Evolutionary conservation across 2,797 vertebrate genomes (phyloP), one percentile per base, ranked within the genome.

Genomic region (Microctenopoma steveboyesi): DNA sequence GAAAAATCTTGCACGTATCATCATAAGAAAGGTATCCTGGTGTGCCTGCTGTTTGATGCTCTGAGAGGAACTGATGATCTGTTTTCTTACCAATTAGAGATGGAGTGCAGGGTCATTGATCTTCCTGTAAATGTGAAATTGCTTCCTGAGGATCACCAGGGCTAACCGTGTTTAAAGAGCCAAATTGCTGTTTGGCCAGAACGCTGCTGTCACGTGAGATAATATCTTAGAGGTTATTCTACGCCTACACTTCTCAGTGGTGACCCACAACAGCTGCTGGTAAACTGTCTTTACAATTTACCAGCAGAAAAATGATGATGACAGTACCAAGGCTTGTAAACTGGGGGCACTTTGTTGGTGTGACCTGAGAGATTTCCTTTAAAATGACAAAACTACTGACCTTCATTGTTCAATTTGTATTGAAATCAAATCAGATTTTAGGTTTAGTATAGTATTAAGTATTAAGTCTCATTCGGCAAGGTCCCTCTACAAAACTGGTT

Each of bases 31-130:
- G 33, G 40, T 11, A n/a, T 68, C 64, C 68, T 30, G 30, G 62
- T 71, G 82, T 28, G 54, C 59, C 11, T 5, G 27, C 57, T 70
- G 72, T 73, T 72, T 79, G 73, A 79, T 74, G 71, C 74, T 66
- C 69, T 60, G 70, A 83, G 69, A 75, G 67, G 51, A 76, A 74
- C 64, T 61, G 72, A 77, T 80, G 76, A 72, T 81, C 72, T 64
- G 66, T 67, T 85, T 87, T 88, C 82, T 66, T 71, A 83, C 85
- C 88, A 86, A 89, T 91, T 89, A 90, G 69, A 83, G 74, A 45
- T 1, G 5, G 69, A 61, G 77, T n/a, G 30, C 52, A 9, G 78
- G 84, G 85, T 84, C 82, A 88, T 83, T 82, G 86, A 91, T 88
- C 85, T 79, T 75, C 75, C 64, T 30, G 39, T 86, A 83, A 85